Evolutionary conservation across 2,888 invertebrate species (phyloP), one percentile per base, ranked within the genome.

Genomic region (Apoda limacodes): DNA sequence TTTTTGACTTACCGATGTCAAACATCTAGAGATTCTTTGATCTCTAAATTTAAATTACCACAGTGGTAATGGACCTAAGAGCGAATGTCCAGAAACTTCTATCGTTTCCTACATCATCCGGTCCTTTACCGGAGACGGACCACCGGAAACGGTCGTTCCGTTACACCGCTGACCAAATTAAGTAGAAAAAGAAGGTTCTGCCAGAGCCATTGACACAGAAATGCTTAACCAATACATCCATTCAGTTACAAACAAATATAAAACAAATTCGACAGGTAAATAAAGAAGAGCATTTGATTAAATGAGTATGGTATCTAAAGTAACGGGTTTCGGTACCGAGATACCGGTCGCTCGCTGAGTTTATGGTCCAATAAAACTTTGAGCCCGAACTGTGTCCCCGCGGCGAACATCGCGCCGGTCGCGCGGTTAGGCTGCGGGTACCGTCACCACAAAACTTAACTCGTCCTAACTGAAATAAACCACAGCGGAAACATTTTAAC

Each of bases 361-460:
- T 71, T 71, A 71, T 70, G 59, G 59, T 37, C 51, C 61, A 55
- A 67, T 70, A 71, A 70, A 71, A 64, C 61, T 59, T 48, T 55
- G 60, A 55, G 64, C 55, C n/a, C n/a, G n/a, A n/a, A n/a, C 58
- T 49, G 63, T 55, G 67, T 67, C 67, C 65, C 66, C 57, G 61
- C 47, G 48, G 58, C 50, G 53, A 53, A 42, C 51, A 47, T 48
- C 49, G 50, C 46, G 40, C 35, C 32, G 33, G n/a, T n/a, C n/a
- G 32, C 25, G 30, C 33, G 39, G 32, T 37, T 22, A 25, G 27
- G 24, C 5, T 29, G n/a, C n/a, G n/a, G n/a, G 61, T 60, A 67
- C 45, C 34, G 67, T 54, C 36, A 58, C 55, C 63, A 65, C 33
- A 30, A 39, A 34, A n/a, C n/a, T n/a, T n/a, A n/a, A n/a, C 17